phyloP scores from a whole-genome alignment of 2,113 vertebrate genomes.

The Pangasianodon hypophthalmus region DNA sequence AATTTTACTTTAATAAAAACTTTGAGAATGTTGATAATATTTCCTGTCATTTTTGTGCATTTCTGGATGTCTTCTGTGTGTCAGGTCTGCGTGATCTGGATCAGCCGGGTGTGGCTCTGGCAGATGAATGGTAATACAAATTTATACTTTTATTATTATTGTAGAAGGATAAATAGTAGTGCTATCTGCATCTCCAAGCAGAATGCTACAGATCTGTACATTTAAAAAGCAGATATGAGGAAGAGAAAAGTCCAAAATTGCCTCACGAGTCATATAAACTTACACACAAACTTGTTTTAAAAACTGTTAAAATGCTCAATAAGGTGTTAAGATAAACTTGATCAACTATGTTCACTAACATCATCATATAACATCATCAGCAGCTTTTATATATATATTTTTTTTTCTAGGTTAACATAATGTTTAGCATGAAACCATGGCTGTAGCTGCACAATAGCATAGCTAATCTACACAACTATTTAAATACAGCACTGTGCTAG shows the following conservation, averaged over 20 bases:
- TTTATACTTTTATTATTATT: slow-evolving; percentile 37
- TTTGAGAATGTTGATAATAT: neutral
- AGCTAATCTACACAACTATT: neutral
- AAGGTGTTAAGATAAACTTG: neutral
- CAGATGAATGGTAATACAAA: slow-evolving; percentile 91
- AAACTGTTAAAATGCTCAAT: neutral
- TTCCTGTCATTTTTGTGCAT: neutral
- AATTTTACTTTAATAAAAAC: neutral
- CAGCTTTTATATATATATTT: neutral
- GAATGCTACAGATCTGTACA: neutral
- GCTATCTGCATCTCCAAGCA: neutral
- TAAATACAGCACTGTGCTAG: neutral
- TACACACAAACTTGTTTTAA: neutral
- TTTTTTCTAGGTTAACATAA: neutral
- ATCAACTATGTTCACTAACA: neutral
- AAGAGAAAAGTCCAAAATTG: neutral
- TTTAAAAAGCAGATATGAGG: neutral
- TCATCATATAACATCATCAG: neutral
- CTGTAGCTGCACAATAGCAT: neutral
- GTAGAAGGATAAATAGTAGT: neutral
- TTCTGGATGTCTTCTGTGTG: slow-evolving; percentile 38
- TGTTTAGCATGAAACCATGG: neutral
- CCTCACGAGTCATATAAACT: neutral
- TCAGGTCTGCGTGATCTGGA: slow-evolving; percentile 95
- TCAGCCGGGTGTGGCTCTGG: slow-evolving; percentile 94